Percentiles rank a stretch among this genome's conserved stretches.
phyloP scores from a whole-genome alignment of 2,113 vertebrate species.

The Quiscalus mexicanus region DNA sequence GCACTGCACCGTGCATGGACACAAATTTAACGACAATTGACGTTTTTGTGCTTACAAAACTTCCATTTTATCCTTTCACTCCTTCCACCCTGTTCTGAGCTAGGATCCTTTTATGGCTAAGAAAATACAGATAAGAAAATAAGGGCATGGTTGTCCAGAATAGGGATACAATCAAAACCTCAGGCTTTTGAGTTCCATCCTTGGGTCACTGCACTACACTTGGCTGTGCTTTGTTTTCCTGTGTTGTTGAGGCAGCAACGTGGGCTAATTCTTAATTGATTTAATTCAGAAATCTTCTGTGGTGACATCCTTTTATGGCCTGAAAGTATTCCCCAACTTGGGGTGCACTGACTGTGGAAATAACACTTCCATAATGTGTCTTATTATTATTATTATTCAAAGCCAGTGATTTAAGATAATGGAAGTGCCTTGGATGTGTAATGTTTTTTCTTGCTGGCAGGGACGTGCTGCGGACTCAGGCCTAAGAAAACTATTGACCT shows the following conservation, averaged over 20 bases:
- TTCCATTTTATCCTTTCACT: background rate
- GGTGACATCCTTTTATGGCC: background rate
- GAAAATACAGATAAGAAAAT: background rate
- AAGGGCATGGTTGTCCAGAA: background rate
- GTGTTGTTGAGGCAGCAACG: background rate
- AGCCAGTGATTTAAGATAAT: background rate
- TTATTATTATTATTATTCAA: background rate
- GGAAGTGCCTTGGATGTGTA: background rate
- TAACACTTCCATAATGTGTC: background rate
- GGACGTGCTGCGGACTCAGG: background rate
- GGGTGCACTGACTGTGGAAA: background rate
- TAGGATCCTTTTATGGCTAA: background rate
- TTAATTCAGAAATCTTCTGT: background rate
- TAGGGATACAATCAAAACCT: background rate
- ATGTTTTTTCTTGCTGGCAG: slow-evolving; percentile 31
- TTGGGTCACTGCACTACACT: background rate
- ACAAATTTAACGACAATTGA: background rate
- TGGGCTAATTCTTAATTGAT: background rate
- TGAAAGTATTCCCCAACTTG: background rate
- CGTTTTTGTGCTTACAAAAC: background rate
- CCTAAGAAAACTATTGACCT: slow-evolving; percentile 49
- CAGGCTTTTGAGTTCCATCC: background rate
- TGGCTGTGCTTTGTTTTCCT: background rate
- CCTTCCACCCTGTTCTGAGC: background rate
- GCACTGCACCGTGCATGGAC: background rate